Percentiles rank a stretch among this genome's conserved stretches.
Conservation (phyloP, 2,113 vertebrate species). For the Anas platyrhynchos region DNA sequence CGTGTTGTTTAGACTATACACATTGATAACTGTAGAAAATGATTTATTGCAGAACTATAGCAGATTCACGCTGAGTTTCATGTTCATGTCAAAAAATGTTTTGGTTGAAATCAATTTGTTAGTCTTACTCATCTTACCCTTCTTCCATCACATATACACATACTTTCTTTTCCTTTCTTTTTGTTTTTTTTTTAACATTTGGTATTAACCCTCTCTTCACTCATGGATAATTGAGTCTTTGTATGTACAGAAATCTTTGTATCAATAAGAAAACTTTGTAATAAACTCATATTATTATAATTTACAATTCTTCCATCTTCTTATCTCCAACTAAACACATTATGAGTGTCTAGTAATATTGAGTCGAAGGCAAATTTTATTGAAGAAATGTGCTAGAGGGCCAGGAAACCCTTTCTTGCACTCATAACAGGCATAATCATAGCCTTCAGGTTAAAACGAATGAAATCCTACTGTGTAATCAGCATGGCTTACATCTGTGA, state of each 20-base stretch:
- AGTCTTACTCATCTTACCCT: not conserved
- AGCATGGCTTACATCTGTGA: constrained; percentile 53
- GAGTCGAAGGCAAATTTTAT: constrained; percentile 49
- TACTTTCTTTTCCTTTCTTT: not conserved
- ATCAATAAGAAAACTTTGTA: constrained; percentile 46
- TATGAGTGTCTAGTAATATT: constrained; percentile 39
- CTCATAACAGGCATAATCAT: constrained; percentile 46
- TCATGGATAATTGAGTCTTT: constrained; percentile 20
- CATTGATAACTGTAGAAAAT: not conserved
- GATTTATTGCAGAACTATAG: constrained; percentile 51
- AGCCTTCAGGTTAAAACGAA: constrained; percentile 59
- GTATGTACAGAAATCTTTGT: constrained; percentile 33
- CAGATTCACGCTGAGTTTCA: constrained; percentile 49
- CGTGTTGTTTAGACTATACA: constrained; percentile 26
- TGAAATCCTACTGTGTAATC: constrained; percentile 50
- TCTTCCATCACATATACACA: not conserved
- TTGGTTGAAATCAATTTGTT: constrained; percentile 60
- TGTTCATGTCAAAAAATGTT: constrained; percentile 57
- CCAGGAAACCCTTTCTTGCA: constrained; percentile 3
- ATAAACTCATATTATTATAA: constrained; percentile 53
- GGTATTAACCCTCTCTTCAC: constrained; percentile 43
- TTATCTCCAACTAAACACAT: constrained; percentile 36
- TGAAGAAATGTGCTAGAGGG: constrained; percentile 39
- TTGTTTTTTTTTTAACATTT: not conserved
- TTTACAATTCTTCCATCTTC: constrained; percentile 44